Conservation (phyloP, 2,888 invertebrate genomes). For the Drosophila bunnanda region DNA sequence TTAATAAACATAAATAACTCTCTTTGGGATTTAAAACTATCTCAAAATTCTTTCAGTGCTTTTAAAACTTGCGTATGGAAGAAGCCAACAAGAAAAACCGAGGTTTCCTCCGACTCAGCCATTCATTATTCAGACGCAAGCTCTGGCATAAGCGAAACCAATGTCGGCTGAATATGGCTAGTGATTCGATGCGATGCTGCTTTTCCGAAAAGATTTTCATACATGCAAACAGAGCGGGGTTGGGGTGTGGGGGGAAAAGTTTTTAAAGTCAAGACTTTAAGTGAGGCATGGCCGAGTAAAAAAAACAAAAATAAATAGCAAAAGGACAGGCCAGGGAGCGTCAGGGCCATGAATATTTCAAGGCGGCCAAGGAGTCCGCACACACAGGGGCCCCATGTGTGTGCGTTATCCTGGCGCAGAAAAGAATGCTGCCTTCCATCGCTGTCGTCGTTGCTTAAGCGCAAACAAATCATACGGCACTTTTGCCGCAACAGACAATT, state of each 20-base stretch:
- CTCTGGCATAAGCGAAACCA: constrained; percentile 52
- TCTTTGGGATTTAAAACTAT: not conserved
- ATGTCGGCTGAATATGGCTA: constrained; percentile 42
- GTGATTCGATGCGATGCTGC: constrained; percentile 21
- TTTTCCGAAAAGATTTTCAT: constrained; percentile 44
- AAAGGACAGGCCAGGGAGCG: constrained; percentile 26
- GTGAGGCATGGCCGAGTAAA: constrained; percentile 30
- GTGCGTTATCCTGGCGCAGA: constrained; percentile 24
- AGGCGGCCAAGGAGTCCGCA: constrained; percentile 33
- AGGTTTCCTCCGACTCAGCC: constrained; percentile 34
- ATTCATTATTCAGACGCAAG: constrained; percentile 41
- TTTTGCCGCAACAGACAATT: constrained; percentile 66
- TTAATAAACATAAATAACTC: not conserved
- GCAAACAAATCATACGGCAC: constrained; percentile 75
- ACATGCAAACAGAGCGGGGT: constrained; percentile 51
- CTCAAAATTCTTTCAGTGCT: constrained; percentile 4
- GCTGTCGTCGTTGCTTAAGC: constrained; percentile 69
- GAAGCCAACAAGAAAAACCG: constrained; percentile 30
- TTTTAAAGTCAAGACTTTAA: constrained; percentile 62
- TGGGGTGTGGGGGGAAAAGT: constrained; percentile 14
- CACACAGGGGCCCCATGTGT: constrained; percentile 23
- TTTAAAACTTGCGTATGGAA: constrained; percentile 27
- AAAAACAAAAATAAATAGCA: constrained; percentile 30
- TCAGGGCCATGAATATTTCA: constrained; percentile 72
- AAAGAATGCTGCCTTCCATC: constrained; percentile 32